Evolutionary conservation across 2,888 invertebrate species (phyloP).

Genomic region (Ophioninae sp.): DNA sequence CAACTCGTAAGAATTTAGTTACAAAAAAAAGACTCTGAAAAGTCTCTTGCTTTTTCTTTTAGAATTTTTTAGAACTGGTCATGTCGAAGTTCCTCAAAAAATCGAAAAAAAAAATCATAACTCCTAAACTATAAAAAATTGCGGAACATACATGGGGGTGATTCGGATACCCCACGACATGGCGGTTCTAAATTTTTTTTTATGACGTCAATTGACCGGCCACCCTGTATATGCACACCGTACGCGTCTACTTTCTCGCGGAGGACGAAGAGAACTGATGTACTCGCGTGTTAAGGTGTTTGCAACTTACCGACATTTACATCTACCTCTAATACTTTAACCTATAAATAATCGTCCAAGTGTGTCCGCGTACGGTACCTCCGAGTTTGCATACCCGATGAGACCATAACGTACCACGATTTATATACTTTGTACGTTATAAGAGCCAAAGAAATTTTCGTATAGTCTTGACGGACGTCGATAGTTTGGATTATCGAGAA

Average conservation of each 20-base stretch:
- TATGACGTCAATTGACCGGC: too few species aligned
- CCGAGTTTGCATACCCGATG: not conserved
- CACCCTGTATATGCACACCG: not conserved
- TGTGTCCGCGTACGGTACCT: not conserved
- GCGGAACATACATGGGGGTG: too few species aligned
- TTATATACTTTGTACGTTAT: not conserved
- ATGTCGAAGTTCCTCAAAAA: too few species aligned
- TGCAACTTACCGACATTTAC: constrained; percentile 80
- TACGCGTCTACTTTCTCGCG: not conserved
- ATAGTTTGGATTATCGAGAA: not conserved
- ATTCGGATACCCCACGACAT: too few species aligned
- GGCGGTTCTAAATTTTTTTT: too few species aligned
- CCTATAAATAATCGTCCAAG: constrained; percentile 78
- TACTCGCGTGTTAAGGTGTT: constrained; percentile 77
- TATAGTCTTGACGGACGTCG: not conserved
- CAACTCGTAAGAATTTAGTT: too few species aligned
- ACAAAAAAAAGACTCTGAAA: too few species aligned
- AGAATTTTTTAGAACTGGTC: too few species aligned
- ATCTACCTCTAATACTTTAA: constrained; percentile 78
- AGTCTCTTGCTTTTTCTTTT: too few species aligned
- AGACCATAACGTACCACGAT: constrained; percentile 8
- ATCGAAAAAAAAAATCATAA: too few species aligned
- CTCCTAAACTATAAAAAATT: too few species aligned
- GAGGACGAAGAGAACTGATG: constrained; percentile 38
- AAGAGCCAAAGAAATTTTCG: not conserved